These are phyloP conservation scores for Macrosteles quadrilineatus DNA, from an alignment of 1,140 invertebrate genomes.

Conservation along the genomic window DNA sequence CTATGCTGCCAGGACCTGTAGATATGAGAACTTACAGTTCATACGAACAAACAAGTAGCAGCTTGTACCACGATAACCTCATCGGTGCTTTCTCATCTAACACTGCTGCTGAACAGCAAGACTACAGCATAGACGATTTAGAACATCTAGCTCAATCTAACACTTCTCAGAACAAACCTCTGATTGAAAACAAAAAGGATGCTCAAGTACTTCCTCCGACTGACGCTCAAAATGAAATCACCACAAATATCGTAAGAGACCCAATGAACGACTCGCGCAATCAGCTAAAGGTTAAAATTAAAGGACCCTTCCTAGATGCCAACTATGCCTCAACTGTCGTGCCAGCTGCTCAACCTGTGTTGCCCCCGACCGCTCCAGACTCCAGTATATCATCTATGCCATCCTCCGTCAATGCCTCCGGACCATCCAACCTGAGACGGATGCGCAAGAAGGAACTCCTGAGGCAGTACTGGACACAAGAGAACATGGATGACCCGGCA, in stretches of 20 bases:
- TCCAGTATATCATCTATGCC: slow-evolving; percentile 47
- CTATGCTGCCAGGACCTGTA: slow-evolving; percentile 77
- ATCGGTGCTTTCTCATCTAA: slow-evolving; percentile 61
- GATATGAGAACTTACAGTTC: slow-evolving; percentile 80
- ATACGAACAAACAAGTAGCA: slow-evolving; percentile 46
- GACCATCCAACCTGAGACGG: slow-evolving; percentile 72
- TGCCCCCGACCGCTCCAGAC: slow-evolving; percentile 50
- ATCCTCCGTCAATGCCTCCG: slow-evolving; percentile 48
- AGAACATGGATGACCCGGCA: slow-evolving; percentile 74
- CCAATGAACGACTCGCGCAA: slow-evolving; percentile 74
- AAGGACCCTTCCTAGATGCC: slow-evolving; percentile 79
- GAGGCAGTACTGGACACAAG: slow-evolving; percentile 81
- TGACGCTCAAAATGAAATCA: slow-evolving; percentile 42
- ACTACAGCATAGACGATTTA: slow-evolving; percentile 72
- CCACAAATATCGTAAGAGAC: slow-evolving; percentile 44
- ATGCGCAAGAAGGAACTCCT: slow-evolving; percentile 90
- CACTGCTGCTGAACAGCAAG: slow-evolving; percentile 63
- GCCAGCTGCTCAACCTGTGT: slow-evolving; percentile 55
- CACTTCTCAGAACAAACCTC: slow-evolving; percentile 48
- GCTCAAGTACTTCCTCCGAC: slow-evolving; percentile 42
- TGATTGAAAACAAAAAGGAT: slow-evolving; percentile 38
- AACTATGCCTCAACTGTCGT: slow-evolving; percentile 63
- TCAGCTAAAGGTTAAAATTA: slow-evolving; percentile 88
- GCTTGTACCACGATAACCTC: slow-evolving; percentile 62
- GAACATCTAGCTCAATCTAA: slow-evolving; percentile 68